phyloP scores from a whole-genome alignment of 2,113 vertebrate genomes.

The Narcine bancroftii region DNA sequence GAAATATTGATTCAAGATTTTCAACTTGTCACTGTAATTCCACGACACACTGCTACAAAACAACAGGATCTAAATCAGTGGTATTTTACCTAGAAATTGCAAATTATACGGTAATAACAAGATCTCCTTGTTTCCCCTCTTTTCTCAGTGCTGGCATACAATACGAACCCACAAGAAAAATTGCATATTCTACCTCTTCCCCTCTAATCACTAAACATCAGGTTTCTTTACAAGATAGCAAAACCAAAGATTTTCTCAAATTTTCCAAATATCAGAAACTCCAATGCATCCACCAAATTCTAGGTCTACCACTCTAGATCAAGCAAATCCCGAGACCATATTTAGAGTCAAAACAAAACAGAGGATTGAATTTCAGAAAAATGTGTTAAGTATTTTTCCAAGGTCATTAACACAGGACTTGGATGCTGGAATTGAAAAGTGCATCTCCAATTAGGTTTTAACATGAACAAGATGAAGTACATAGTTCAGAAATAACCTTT shows the following conservation, averaged over 20 bases:
- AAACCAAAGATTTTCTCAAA: neutral
- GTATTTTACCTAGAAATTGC: neutral
- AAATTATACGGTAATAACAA: neutral
- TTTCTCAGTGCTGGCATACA: neutral
- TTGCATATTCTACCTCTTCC: neutral
- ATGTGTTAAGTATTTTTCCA: neutral
- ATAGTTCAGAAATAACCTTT: neutral
- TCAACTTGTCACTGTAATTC: neutral
- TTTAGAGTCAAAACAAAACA: neutral
- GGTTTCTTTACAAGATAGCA: neutral
- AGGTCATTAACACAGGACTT: neutral
- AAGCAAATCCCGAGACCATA: neutral
- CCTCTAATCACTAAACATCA: neutral
- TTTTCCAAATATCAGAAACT: neutral
- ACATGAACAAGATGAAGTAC: too few relatives aligned
- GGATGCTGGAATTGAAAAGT: neutral
- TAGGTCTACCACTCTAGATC: neutral
- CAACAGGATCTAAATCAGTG: neutral
- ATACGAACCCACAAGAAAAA: neutral
- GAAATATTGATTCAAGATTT: neutral
- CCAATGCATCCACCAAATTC: neutral
- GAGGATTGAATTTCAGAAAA: neutral
- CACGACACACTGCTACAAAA: neutral
- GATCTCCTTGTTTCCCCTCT: neutral
- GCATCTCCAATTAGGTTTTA: neutral